A percentile compares a stretch with the other conserved stretches of the same genome.
phyloP scores from a whole-genome alignment of 2,888 invertebrate species.

The Drosophila acutilabella region DNA sequence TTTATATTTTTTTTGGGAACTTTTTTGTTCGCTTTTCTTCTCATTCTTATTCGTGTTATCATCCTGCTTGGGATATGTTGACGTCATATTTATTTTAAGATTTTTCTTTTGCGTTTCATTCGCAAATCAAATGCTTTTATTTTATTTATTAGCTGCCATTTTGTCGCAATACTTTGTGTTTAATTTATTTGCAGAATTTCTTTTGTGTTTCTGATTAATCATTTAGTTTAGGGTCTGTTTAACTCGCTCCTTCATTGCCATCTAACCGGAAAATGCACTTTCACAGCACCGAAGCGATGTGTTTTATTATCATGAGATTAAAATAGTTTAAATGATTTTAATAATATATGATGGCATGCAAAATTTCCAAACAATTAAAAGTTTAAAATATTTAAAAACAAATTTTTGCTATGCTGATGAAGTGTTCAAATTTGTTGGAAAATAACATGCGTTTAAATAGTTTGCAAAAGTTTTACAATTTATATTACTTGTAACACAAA shows the following conservation, averaged over 20 bases:
- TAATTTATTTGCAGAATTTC: neutral
- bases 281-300: constrained; percentile 10
- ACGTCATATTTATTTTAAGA: constrained; percentile 5
- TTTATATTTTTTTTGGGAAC: constrained; percentile 17
- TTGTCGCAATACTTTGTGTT: constrained; percentile 6
- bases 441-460: too few relatives aligned
- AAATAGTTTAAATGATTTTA: too few relatives aligned
- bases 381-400: too few relatives aligned
- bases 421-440: too few relatives aligned
- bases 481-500: too few relatives aligned
- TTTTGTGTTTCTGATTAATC: neutral
- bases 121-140: constrained; percentile 1
- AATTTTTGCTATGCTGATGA: too few relatives aligned
- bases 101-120: neutral
- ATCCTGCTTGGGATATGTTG: constrained; percentile 29
- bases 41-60: constrained; percentile 8
- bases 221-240: neutral
- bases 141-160: constrained; percentile 17
- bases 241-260: constrained; percentile 31
- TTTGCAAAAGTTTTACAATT: too few relatives aligned
- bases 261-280: constrained; percentile 33
- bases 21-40: constrained; percentile 6
- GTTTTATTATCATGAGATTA: neutral
- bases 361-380: too few relatives aligned
- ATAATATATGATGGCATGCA: too few relatives aligned